Conservation (phyloP, 2,797 vertebrate species). For the Limnodromus scolopaceus region DNA sequence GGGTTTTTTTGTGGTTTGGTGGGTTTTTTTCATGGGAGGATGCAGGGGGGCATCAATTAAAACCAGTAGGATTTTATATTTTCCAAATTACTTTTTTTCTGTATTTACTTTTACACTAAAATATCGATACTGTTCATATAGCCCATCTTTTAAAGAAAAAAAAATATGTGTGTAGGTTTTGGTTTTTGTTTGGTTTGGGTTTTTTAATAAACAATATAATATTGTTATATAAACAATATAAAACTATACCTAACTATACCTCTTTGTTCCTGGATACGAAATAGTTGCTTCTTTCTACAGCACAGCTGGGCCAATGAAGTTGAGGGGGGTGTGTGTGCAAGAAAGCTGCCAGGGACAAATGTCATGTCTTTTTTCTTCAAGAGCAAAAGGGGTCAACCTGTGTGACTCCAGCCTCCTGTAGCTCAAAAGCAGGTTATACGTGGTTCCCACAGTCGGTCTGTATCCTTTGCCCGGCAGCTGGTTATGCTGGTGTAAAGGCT, state of each 20-base stretch:
- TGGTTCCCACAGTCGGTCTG: background rate
- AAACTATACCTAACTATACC: background rate
- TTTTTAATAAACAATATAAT: background rate
- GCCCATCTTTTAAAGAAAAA: background rate
- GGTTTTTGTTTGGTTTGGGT: background rate
- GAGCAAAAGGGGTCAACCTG: background rate
- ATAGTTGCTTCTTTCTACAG: background rate
- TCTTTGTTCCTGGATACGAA: background rate
- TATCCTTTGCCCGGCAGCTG: background rate
- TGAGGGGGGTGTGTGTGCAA: background rate
- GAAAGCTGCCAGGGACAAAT: background rate
- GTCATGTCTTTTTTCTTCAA: background rate
- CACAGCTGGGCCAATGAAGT: background rate
- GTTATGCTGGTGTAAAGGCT: background rate
- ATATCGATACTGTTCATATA: background rate
- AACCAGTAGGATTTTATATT: background rate
- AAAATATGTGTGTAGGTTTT: background rate
- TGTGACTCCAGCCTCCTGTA: rapidly evolving
- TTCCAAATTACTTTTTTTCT: background rate
- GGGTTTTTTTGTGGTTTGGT: background rate
- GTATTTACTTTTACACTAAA: background rate
- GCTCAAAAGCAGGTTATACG: rapidly evolving
- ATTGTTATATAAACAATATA: too few species aligned
- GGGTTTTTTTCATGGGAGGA: rapidly evolving
- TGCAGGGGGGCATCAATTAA: background rate